Evolutionary conservation across 2,888 invertebrate genomes (phyloP).

Genomic region (Teleogryllus oceanicus): DNA sequence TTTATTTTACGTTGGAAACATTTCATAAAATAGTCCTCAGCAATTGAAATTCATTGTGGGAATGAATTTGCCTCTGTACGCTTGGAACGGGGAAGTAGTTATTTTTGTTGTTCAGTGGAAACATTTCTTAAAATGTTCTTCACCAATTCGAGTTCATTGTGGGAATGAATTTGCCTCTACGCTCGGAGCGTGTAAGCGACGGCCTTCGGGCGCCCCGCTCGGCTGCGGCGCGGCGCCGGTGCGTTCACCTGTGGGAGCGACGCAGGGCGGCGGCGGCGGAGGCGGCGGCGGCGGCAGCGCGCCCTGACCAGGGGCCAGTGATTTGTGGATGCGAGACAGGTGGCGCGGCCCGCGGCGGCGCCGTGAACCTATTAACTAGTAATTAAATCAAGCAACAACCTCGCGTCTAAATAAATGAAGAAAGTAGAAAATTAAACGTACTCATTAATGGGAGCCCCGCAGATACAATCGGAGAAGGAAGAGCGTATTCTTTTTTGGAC

Average conservation of each 20-base stretch:
- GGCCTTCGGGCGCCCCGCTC: too few relatives aligned
- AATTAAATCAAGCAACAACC: slow-evolving; percentile 18
- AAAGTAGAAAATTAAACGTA: not conserved
- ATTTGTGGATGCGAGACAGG: not conserved
- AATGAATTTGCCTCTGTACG: too few relatives aligned
- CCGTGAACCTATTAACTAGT: not conserved
- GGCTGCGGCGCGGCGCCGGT: too few relatives aligned
- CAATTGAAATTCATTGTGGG: too few relatives aligned
- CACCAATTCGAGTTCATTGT: too few relatives aligned
- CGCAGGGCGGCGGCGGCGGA: not conserved
- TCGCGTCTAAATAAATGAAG: slow-evolving; percentile 10
- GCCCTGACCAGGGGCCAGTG: not conserved
- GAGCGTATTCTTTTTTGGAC: not conserved
- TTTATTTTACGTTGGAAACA: not conserved
- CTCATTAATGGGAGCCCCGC: slow-evolving; percentile 9
- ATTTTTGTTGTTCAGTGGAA: too few relatives aligned
- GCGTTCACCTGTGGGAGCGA: too few relatives aligned
- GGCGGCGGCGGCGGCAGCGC: not conserved
- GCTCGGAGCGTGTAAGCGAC: too few relatives aligned
- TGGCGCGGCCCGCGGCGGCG: not conserved
- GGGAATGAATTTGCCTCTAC: too few relatives aligned
- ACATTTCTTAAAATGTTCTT: too few relatives aligned
- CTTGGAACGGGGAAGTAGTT: too few relatives aligned
- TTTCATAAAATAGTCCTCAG: too few relatives aligned
- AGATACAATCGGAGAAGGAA: not conserved